Percentiles rank a stretch among this genome's conserved stretches.
These are phyloP conservation scores for Spinus olivaceus DNA, from an alignment of 2,797 vertebrate genomes.

Conservation along the genomic window DNA sequence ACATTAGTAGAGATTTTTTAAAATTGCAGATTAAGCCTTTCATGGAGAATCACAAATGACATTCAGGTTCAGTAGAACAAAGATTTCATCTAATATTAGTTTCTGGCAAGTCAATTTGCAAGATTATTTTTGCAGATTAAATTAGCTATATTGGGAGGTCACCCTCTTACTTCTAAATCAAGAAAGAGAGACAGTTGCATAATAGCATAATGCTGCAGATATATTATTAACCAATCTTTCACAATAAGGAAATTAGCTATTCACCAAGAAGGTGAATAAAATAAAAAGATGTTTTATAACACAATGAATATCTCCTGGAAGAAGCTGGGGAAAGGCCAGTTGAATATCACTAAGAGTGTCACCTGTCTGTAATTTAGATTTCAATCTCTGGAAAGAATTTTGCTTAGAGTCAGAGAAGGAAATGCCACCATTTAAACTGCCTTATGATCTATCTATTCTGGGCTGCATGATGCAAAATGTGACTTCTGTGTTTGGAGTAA, in stretches of 20 bases:
- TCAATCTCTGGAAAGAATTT: background rate
- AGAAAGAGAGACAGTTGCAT: conserved; percentile 61
- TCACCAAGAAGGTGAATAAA: background rate
- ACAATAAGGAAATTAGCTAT: conserved; percentile 22
- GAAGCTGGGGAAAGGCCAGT: background rate
- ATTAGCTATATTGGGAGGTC: conserved; percentile 71
- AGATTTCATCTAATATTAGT: conserved; percentile 67
- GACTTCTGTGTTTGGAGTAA: background rate
- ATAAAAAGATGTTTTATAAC: background rate
- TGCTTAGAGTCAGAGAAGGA: background rate
- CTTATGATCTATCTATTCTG: background rate
- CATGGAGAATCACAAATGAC: conserved; percentile 57
- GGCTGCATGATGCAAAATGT: background rate
- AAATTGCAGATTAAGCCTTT: conserved; percentile 40
- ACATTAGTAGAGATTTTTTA: conserved; percentile 48
- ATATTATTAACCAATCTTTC: conserved; percentile 23
- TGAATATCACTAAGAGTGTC: background rate
- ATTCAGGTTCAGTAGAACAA: conserved; percentile 63
- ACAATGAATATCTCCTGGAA: background rate
- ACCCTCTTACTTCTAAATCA: conserved; percentile 62
- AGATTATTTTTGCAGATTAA: conserved; percentile 71
- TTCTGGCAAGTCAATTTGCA: conserved; percentile 66
- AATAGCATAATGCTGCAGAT: background rate
- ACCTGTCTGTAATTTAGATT: background rate
- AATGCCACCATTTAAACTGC: background rate